A percentile compares a stretch with the other conserved stretches of the same genome.
These are phyloP conservation scores for Volucella bombylans DNA, from an alignment of 2,888 invertebrate genomes.

Conservation along the genomic window DNA sequence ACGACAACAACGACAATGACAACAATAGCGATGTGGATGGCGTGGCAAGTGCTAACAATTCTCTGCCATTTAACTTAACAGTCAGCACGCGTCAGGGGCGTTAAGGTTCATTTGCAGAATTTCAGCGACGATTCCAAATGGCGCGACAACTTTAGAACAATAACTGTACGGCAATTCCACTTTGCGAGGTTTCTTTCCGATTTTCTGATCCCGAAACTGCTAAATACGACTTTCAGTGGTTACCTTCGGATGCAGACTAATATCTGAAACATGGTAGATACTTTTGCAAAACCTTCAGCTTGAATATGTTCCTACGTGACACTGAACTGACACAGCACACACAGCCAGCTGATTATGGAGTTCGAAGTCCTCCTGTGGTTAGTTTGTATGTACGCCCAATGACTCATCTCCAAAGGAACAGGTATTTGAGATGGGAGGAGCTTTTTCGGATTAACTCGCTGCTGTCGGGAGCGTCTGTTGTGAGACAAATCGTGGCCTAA, in stretches of 20 bases:
- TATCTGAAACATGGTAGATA: constrained; percentile 36
- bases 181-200: constrained; percentile 1
- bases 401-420: constrained; percentile 67
- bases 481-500: constrained; percentile 60
- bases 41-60: constrained; percentile 47
- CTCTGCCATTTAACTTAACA: constrained; percentile 35
- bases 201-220: neutral
- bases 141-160: constrained; percentile 18
- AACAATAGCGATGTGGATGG: constrained; percentile 19
- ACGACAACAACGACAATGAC: constrained; percentile 42
- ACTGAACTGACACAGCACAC: constrained; percentile 27
- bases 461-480: constrained; percentile 18
- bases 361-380: constrained; percentile 59
- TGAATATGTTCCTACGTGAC: constrained; percentile 31
- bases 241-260: constrained; percentile 53
- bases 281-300: constrained; percentile 22
- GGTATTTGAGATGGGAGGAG: constrained; percentile 52
- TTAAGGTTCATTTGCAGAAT: constrained; percentile 37
- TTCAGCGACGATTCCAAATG: neutral
- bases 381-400: constrained; percentile 34
- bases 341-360: constrained; percentile 61
- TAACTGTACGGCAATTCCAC: constrained; percentile 2
- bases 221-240: neutral
- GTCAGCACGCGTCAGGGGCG: constrained; percentile 60
- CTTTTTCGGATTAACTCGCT: constrained; percentile 62